phyloP scores from a whole-genome alignment of 2,888 invertebrate genomes.

The Cecidostiba fungosa region DNA sequence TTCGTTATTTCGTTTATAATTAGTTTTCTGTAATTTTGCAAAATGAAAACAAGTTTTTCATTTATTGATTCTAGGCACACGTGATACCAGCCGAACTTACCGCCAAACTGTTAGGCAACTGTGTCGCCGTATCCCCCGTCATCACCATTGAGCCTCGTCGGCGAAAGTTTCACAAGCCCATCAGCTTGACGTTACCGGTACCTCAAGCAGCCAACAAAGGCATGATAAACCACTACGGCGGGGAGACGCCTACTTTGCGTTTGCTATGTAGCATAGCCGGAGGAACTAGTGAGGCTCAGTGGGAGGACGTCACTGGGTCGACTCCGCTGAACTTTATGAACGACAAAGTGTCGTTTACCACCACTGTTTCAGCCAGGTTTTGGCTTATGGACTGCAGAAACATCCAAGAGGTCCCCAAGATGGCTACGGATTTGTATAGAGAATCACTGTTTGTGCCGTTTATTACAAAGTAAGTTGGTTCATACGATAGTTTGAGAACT shows the following conservation, averaged over 20 bases:
- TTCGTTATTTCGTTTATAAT: slow-evolving; percentile 71
- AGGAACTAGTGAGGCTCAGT: slow-evolving; percentile 97
- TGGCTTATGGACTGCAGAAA: slow-evolving; percentile 99
- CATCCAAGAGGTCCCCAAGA: slow-evolving; percentile 95
- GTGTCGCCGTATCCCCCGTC: slow-evolving; percentile 98
- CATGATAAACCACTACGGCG: slow-evolving; percentile 93
- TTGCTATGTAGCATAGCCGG: slow-evolving; percentile 98
- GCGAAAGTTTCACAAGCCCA: slow-evolving; percentile 99
- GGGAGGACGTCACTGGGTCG: slow-evolving; percentile 99
- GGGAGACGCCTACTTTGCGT: slow-evolving; percentile 91
- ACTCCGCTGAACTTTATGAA: slow-evolving; percentile 98
- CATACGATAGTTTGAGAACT: neutral
- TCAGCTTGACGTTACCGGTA: slow-evolving; percentile 95
- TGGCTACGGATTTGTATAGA: slow-evolving; percentile 98
- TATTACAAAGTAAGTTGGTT: slow-evolving; percentile 89
- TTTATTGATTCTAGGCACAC: slow-evolving; percentile 86
- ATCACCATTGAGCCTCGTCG: slow-evolving; percentile 98
- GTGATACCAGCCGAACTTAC: slow-evolving; percentile 92
- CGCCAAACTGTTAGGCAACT: slow-evolving; percentile 94
- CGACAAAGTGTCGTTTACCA: slow-evolving; percentile 98
- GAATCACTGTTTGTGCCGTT: slow-evolving; percentile 92
- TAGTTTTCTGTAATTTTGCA: neutral
- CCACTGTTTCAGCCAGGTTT: slow-evolving; percentile 98
- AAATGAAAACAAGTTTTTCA: neutral
- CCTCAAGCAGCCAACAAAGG: slow-evolving; percentile 84